Percentiles rank a stretch among this genome's conserved stretches.
Evolutionary conservation across 1,140 invertebrate genomes (phyloP).

Genomic region (Macrobrachium rosenbergii): DNA sequence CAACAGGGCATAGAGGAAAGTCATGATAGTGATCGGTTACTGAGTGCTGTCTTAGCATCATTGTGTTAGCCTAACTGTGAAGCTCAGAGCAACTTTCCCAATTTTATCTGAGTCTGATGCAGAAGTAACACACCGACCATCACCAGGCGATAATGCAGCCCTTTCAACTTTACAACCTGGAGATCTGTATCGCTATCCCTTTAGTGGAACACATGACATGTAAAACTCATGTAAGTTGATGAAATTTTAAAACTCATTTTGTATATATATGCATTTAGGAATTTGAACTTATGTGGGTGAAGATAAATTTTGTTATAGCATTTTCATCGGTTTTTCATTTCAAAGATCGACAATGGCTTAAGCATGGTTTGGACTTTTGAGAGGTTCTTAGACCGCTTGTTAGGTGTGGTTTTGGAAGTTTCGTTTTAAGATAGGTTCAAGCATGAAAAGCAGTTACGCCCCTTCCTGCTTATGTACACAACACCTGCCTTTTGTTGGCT

Average conservation of each 20-base stretch:
- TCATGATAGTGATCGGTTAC: conserved; percentile 75
- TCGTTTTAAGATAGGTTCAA: conserved; percentile 77
- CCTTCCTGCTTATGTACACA: conserved; percentile 79
- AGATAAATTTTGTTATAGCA: not conserved
- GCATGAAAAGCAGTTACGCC: conserved; percentile 74
- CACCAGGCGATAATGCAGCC: conserved; percentile 79
- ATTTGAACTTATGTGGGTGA: not conserved
- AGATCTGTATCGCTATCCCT: conserved; percentile 83
- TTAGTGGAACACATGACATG: conserved; percentile 86
- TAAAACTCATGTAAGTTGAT: conserved; percentile 75
- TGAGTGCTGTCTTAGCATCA: conserved; percentile 86
- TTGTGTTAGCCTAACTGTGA: conserved; percentile 83
- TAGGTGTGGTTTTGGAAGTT: conserved; percentile 85
- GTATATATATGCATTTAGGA: too few species aligned
- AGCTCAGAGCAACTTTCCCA: conserved; percentile 84
- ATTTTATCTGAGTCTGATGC: conserved; percentile 71
- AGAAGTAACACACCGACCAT: conserved; percentile 62
- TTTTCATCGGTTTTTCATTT: too few species aligned
- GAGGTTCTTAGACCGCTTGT: conserved; percentile 86
- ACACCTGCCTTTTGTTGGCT: conserved; percentile 88
- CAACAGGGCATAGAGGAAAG: conserved; percentile 68
- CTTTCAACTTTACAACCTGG: conserved; percentile 77
- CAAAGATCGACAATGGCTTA: conserved; percentile 54
- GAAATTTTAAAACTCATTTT: not conserved
- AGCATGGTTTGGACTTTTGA: conserved; percentile 79